A percentile compares a stretch with the other conserved stretches of the same genome.
Conservation (phyloP, 2,888 invertebrate genomes). For the Synanthedon vespiformis region DNA sequence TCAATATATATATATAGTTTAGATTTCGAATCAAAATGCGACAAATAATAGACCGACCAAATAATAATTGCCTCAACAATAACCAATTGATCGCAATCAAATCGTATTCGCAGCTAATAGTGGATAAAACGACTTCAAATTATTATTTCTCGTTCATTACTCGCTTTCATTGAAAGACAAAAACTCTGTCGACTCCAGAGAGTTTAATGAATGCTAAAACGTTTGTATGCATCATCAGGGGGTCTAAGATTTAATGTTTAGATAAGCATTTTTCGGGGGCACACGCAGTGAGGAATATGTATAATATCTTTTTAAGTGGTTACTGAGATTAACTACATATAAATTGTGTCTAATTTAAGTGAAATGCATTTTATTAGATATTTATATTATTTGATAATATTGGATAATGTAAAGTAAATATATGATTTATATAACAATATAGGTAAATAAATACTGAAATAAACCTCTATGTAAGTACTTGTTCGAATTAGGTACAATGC, state of each 20-base stretch:
- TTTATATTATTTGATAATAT: too few relatives aligned
- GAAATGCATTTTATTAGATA: conserved; percentile 14
- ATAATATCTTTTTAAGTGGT: conserved; percentile 35
- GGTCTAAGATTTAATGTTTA: conserved; percentile 21
- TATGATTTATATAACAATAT: too few relatives aligned
- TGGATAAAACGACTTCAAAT: conserved; percentile 10
- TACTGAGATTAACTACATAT: conserved; percentile 22
- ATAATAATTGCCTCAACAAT: conserved; percentile 40
- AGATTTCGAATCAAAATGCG: too few relatives aligned
- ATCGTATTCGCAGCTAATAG: conserved; percentile 4
- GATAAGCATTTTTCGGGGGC: conserved; percentile 22
- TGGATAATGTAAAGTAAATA: too few relatives aligned
- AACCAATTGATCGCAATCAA: conserved; percentile 32
- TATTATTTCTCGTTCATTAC: conserved; percentile 29
- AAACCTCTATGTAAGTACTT: too few relatives aligned
- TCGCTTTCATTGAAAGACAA: conserved; percentile 11
- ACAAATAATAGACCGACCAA: conserved; percentile 13
- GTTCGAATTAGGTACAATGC: too few relatives aligned
- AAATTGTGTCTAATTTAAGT: too few relatives aligned
- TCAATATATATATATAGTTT: too few relatives aligned
- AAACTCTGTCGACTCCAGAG: conserved; percentile 7
- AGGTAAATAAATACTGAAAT: too few relatives aligned
- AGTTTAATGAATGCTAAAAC: conserved; percentile 1
- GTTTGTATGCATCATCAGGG: conserved; percentile 10
- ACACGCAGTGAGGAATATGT: conserved; percentile 15